A percentile compares a stretch with the other conserved stretches of the same genome.
These are phyloP conservation scores for Pocota personata DNA, from an alignment of 2,888 invertebrate genomes.

Conservation along the genomic window DNA sequence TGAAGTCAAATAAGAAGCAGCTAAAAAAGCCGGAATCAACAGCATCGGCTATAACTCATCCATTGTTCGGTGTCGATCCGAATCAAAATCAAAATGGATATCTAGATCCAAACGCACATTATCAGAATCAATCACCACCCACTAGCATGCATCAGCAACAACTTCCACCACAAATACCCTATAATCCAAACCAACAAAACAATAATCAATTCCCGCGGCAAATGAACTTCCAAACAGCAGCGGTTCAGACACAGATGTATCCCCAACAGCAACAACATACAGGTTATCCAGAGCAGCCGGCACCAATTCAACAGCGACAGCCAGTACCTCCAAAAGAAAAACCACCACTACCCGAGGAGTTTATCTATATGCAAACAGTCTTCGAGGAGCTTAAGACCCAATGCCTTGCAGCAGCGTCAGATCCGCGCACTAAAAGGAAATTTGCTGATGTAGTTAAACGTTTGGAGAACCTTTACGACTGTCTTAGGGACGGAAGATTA, in stretches of 20 bases:
- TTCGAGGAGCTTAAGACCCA: constrained; percentile 89
- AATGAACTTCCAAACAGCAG: constrained; percentile 78
- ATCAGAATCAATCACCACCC: constrained; percentile 76
- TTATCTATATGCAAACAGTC: constrained; percentile 89
- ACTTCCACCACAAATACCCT: constrained; percentile 52
- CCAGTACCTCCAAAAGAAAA: constrained; percentile 86
- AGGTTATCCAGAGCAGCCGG: constrained; percentile 79
- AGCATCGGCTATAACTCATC: constrained; percentile 90
- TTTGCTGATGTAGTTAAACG: constrained; percentile 94
- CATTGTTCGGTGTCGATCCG: constrained; percentile 85
- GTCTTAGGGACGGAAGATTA: constrained; percentile 90
- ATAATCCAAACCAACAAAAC: constrained; percentile 77
- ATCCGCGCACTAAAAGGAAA: constrained; percentile 96
- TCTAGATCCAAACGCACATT: constrained; percentile 81
- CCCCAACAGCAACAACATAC: constrained; percentile 79
- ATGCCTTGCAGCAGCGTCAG: constrained; percentile 88
- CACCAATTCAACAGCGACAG: constrained; percentile 82
- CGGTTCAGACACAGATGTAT: constrained; percentile 75
- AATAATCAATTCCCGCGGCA: constrained; percentile 78
- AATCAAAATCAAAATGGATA: constrained; percentile 83
- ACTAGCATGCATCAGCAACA: constrained; percentile 73
- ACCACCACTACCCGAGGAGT: constrained; percentile 91
- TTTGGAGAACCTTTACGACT: constrained; percentile 93
- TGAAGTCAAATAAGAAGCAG: constrained; percentile 84
- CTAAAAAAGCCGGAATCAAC: constrained; percentile 80